Base-by-base conservation (phyloP, 2,113 vertebrate species). In the Zonotrichia leucophrys region DNA sequence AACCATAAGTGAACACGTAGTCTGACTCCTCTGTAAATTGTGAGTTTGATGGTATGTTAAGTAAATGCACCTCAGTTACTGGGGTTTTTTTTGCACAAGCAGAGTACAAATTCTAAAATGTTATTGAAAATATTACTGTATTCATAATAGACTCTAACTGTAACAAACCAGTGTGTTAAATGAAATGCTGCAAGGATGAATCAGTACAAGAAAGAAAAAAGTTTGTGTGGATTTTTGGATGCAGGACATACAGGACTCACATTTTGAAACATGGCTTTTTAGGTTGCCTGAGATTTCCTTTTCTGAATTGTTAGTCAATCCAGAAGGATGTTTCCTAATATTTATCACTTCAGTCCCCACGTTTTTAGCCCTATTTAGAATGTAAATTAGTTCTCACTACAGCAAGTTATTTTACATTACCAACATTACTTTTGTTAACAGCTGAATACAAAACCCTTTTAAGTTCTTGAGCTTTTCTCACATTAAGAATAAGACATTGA, bases 1-100 rank as follows among this genome's bases (percentile, higher is more conserved):
- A 46, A 91, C 39, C 7, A 5, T 52, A 15, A 12, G 11, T 13
- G 10, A 74, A 33, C 10, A 23, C 0, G 0, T 24, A 47, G 25
- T 53, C 53, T 87, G 85, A 60, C 27, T 92, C 33, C 55, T 56
- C 17, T 75, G 60, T 35, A 52, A 52, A 31, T 20, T 21, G 10
- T 74, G 50, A 84, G 25, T 58, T 21, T 83, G 74, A 87, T 39
- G 15, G 9, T 25, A 77, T 1, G 2, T 55, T 77, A 62, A 53
- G 39, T 46, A 90, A 74, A 59, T 44, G 6, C 15, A 50, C 5
- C 31, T 39, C 62, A 20, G 31, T 46, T 87, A 42, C 22, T 60
- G 23, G 31, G 31, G 3, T 3, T 1, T 23, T 86, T 70, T 53
- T 30, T 53, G 13, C 37, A 44, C 0, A 1, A 41, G 8, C 30